Evolutionary conservation across 92 coral and sea anemone species (phyloP), one percentile per base, ranked within the genome.

Genomic region (Paragorgia papillata): DNA sequence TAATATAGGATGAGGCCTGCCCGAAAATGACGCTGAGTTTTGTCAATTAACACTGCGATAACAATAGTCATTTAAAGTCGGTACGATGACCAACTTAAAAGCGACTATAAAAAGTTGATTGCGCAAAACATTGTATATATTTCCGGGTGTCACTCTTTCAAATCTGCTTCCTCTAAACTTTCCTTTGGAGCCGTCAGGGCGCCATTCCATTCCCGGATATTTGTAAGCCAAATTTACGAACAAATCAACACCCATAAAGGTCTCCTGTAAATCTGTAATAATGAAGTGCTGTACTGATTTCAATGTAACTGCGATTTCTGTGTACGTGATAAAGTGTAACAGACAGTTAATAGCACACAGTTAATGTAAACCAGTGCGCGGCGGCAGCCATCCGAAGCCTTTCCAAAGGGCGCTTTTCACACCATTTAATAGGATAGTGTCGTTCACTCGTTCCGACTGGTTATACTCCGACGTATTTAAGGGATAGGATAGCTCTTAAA

Each of bases 381-480:
- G 62, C 62, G 28, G 33, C 62, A 10, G 33, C 13, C 62, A 13
- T 1, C 30, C 62, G 62, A 56, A 22, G 14, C 62, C 62, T 56
- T 56, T 56, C 30, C 62, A 17, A 56, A 56, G 62, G n/a, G 30
- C 30, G 15, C 33, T 56, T 31, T 22, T 56, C 62, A 56, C 62
- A 56, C 62, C 62, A 22, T 56, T 56, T 56, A 56, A 56, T 56
- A 56, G 62, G 62, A 56, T 56, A 13, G 62, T 3, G 62, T 56
- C 28, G 31, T 56, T 22, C 62, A 2, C 30, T 56, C 28, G 31
- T 56, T 22, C 62, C 62, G 62, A 56, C 62, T 22, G 2, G 8
- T 56, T 22, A 56, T 31, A 56, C 22, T 56, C 62, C 62, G 33
- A 56, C 7, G 28, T 13, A 14, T 56, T 22, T 56, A 13, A 7